A percentile compares a stretch with the other conserved stretches of the same genome.
Conservation (phyloP, 2,888 invertebrate genomes). For the Sinodicranocentrus sp. region DNA sequence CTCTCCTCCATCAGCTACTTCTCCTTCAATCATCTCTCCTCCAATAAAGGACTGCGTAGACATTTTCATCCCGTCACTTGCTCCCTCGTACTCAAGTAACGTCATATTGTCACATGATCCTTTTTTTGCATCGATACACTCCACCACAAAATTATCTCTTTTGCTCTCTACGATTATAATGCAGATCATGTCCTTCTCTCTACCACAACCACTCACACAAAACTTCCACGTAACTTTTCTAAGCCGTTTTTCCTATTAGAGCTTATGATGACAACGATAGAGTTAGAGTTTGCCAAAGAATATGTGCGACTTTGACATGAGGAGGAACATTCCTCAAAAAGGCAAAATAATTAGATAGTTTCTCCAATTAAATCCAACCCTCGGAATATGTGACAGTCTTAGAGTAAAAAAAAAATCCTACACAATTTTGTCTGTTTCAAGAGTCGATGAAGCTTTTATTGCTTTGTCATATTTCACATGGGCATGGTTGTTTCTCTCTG, state of each 20-base stretch:
- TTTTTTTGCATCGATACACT: slow-evolving; percentile 48
- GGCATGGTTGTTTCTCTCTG: slow-evolving; percentile 14
- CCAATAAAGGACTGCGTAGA: slow-evolving; percentile 63
- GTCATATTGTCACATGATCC: slow-evolving; percentile 67
- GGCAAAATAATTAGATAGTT: background rate
- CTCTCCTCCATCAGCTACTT: slow-evolving; percentile 56
- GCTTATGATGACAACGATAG: no score
- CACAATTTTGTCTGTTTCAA: no score
- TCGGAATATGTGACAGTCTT: no score
- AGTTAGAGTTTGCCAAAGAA: no score
- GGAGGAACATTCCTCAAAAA: background rate
- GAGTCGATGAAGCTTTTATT: slow-evolving; percentile 54
- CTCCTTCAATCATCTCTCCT: slow-evolving; percentile 57
- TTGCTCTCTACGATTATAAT: no score
- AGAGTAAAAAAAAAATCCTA: no score
- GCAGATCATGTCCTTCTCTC: slow-evolving; percentile 58
- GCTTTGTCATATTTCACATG: slow-evolving; percentile 63
- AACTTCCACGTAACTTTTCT: background rate
- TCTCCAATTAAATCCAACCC: slow-evolving; percentile 9
- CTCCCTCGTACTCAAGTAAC: slow-evolving; percentile 1
- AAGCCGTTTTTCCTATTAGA: background rate
- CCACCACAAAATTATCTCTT: no score
- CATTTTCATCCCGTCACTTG: slow-evolving; percentile 45
- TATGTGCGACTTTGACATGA: background rate
- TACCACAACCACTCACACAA: slow-evolving; percentile 2